phyloP scores from a whole-genome alignment of 2,113 vertebrate species.

The Oenanthe oenanthe region DNA sequence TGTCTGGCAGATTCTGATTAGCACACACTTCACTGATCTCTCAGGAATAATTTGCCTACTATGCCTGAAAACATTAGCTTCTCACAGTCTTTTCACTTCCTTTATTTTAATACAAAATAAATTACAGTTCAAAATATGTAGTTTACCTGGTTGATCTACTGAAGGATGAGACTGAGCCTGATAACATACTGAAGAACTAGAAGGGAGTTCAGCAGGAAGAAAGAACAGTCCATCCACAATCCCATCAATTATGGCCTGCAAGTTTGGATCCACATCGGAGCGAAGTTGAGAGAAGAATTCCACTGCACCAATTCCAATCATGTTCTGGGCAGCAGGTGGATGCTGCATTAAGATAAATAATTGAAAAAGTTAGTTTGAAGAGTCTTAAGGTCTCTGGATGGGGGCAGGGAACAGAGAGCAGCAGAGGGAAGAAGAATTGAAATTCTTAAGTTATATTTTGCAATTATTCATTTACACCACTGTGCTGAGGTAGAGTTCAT shows the following conservation, averaged over 20 bases:
- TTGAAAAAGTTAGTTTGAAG: neutral
- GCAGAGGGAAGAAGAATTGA: neutral
- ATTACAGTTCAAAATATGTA: neutral
- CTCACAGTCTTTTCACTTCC: neutral
- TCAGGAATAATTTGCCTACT: neutral
- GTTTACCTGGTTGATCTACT: conserved; percentile 72
- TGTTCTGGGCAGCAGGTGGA: conserved; percentile 84
- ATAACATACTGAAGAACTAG: conserved; percentile 40
- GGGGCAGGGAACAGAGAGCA: rapidly evolving
- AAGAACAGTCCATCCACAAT: conserved; percentile 91
- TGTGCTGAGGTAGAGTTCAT: neutral
- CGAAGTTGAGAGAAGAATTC: conserved; percentile 94
- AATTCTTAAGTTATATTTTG: neutral
- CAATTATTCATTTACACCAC: neutral
- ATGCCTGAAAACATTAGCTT: neutral
- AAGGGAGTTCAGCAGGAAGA: conserved; percentile 81
- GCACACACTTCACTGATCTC: neutral
- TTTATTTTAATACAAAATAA: neutral
- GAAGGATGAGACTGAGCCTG: conserved; percentile 50
- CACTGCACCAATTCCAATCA: conserved; percentile 89
- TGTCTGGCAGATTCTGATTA: neutral
- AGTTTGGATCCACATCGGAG: conserved; percentile 81
- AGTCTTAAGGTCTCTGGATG: neutral
- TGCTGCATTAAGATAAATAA: conserved; percentile 77
- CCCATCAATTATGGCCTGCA: conserved; percentile 86